A percentile compares a stretch with the other conserved stretches of the same genome.
phyloP scores from a whole-genome alignment of 1,140 invertebrate species.

The Trinorchestia longiramus region DNA sequence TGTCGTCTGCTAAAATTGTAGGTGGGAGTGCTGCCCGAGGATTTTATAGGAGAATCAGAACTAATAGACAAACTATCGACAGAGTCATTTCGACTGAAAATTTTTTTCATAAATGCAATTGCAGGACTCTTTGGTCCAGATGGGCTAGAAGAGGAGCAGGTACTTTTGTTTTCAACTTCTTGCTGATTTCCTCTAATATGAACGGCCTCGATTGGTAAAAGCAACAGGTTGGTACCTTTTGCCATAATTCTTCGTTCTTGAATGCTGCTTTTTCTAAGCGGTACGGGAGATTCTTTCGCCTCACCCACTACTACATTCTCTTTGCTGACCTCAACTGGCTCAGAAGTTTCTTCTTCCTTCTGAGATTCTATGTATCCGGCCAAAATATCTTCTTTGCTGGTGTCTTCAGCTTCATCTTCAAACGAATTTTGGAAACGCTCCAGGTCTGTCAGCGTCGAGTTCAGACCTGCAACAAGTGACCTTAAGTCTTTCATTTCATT shows the following conservation, averaged over 20 bases:
- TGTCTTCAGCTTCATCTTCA: neutral
- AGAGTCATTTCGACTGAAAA: neutral
- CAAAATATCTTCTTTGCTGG: neutral
- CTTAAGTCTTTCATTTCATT: neutral
- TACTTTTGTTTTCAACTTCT: slow-evolving; percentile 19
- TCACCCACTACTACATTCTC: neutral
- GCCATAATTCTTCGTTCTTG: neutral
- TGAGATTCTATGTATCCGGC: neutral
- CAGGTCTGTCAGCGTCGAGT: neutral
- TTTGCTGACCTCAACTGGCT: neutral
- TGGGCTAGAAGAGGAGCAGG: slow-evolving; percentile 4
- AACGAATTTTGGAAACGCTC: neutral
- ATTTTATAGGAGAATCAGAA: slow-evolving; percentile 26
- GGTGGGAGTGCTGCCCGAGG: neutral
- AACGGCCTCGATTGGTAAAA: neutral
- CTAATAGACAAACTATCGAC: neutral
- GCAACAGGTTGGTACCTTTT: neutral
- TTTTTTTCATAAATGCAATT: slow-evolving; percentile 38
- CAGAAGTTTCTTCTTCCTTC: neutral
- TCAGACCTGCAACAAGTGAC: neutral
- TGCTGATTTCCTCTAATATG: neutral
- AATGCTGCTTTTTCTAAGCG: slow-evolving; percentile 3
- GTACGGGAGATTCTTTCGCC: neutral
- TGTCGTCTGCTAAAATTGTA: neutral
- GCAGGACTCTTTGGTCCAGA: neutral